Evolutionary conservation across 2,888 invertebrate genomes (phyloP).

Genomic region (Drosophila fungiperda): DNA sequence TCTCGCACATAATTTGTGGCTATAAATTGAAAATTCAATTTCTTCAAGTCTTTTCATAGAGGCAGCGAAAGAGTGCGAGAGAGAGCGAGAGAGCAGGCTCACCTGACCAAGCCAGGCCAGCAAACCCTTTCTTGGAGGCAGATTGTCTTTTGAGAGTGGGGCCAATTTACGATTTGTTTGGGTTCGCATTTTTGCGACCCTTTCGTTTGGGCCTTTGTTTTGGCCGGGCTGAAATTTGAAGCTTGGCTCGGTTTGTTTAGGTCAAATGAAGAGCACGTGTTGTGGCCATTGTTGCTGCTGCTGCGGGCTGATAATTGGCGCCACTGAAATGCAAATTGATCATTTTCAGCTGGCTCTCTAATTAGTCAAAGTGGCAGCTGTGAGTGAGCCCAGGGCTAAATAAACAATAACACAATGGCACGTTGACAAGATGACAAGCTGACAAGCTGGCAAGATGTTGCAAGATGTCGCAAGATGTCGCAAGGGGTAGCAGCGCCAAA

Average conservation of each 20-base stretch:
- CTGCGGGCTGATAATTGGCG: constrained; percentile 65
- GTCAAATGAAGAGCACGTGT: constrained; percentile 57
- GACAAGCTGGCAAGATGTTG: not conserved
- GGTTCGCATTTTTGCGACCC: constrained; percentile 57
- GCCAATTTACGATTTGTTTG: constrained; percentile 75
- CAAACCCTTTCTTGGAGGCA: not conserved
- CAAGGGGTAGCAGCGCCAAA: not conserved
- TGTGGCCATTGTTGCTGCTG: constrained; percentile 28
- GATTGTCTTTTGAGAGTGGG: not conserved
- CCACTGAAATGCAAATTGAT: constrained; percentile 78
- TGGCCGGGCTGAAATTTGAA: constrained; percentile 22
- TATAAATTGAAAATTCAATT: constrained; percentile 82
- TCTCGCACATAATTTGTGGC: constrained; percentile 71
- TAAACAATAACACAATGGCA: constrained; percentile 60
- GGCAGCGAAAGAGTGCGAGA: not conserved
- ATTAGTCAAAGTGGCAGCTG: constrained; percentile 77
- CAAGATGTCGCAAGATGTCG: too few relatives aligned
- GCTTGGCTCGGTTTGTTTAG: constrained; percentile 51
- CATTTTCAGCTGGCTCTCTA: constrained; percentile 76
- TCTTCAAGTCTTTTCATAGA: constrained; percentile 58
- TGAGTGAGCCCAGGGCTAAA: constrained; percentile 62
- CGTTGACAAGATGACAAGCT: constrained; percentile 4
- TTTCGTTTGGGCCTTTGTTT: constrained; percentile 42
- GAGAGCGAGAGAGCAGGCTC: constrained; percentile 1
- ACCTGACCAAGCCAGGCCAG: constrained; percentile 39